These are phyloP conservation scores for Nymphalis polychloros DNA, from an alignment of 2,888 invertebrate genomes.

Conservation along the genomic window DNA sequence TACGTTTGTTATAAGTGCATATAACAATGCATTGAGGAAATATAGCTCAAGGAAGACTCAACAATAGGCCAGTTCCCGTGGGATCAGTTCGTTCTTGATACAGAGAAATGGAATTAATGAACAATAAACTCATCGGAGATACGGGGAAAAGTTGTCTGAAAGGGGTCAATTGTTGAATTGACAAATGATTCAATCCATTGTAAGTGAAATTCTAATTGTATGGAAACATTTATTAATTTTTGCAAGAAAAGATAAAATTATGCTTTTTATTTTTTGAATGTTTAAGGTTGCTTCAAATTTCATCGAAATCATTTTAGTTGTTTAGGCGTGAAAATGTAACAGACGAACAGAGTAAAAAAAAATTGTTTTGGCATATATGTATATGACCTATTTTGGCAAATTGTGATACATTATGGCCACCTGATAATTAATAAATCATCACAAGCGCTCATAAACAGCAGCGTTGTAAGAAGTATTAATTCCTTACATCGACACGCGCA, in stretches of 20 bases:
- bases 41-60: conserved; percentile 34
- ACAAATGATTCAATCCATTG: background rate
- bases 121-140: conserved; percentile 39
- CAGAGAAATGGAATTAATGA: conserved; percentile 44
- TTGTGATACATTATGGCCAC: too few relatives aligned
- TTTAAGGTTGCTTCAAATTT: too few relatives aligned
- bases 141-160: conserved; percentile 16
- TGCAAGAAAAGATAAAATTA: background rate
- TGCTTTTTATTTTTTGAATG: background rate
- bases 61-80: conserved; percentile 48
- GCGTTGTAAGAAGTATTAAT: too few relatives aligned
- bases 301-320: too few relatives aligned
- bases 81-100: conserved; percentile 44
- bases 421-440: too few relatives aligned
- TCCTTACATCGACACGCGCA: too few relatives aligned
- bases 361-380: too few relatives aligned
- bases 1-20: conserved; percentile 24
- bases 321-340: too few relatives aligned
- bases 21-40: conserved; percentile 31
- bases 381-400: too few relatives aligned
- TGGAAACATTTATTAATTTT: background rate
- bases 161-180: conserved; percentile 6
- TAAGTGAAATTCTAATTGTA: background rate
- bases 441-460: too few relatives aligned
- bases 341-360: too few relatives aligned